These are phyloP conservation scores for Balanococcus diminutus DNA, from an alignment of 2,888 invertebrate genomes.

Conservation along the genomic window DNA sequence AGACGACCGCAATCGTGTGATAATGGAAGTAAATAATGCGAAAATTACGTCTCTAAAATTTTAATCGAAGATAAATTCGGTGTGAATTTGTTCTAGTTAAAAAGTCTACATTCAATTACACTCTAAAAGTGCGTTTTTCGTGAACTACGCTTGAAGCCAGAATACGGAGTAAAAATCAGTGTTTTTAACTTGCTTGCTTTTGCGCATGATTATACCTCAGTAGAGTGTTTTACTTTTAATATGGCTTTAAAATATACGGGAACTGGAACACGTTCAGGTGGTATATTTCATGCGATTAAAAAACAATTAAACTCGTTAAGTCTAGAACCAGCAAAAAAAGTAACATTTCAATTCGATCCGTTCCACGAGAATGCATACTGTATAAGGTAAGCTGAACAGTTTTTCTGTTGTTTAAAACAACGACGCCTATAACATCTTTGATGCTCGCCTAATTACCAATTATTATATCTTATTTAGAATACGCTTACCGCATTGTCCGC, in stretches of 20 bases:
- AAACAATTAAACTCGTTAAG: conserved; percentile 75
- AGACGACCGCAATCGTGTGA: not conserved
- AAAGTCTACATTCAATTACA: not conserved
- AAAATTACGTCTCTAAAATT: not conserved
- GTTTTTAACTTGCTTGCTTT: not conserved
- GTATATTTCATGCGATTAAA: conserved; percentile 73
- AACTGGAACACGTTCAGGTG: conserved; percentile 66
- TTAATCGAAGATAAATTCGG: not conserved
- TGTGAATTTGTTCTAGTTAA: not conserved
- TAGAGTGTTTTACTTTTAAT: not conserved
- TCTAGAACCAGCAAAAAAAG: conserved; percentile 78
- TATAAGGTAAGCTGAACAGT: conserved; percentile 65
- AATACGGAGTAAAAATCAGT: not conserved
- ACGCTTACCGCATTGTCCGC: conserved; percentile 51
- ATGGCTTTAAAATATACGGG: conserved; percentile 59
- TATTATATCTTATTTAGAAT: not conserved
- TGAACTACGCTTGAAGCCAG: not conserved
- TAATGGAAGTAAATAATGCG: not conserved
- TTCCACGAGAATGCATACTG: conserved; percentile 74
- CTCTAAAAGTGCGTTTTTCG: not conserved
- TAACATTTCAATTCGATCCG: conserved; percentile 83
- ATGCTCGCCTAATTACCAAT: not conserved
- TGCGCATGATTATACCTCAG: conserved; percentile 27
- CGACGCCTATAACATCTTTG: not conserved
- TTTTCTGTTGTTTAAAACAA: not conserved